Base-by-base conservation (phyloP, 2,113 vertebrate genomes). In the Cercocebus atys region DNA sequence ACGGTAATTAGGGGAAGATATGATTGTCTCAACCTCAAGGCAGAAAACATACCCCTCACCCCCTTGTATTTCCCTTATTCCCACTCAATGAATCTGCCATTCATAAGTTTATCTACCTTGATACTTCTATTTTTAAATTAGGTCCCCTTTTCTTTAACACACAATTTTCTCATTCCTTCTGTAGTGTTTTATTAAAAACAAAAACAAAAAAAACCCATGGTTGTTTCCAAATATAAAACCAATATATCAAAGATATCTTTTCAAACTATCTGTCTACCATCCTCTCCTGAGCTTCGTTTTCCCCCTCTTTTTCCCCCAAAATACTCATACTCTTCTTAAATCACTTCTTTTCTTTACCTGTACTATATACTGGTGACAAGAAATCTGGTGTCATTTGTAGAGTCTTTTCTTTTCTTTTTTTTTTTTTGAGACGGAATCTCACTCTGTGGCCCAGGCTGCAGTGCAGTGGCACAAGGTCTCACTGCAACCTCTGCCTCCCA, bases 191-290 rank as follows among this genome's bases (percentile, higher is more conserved):
- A 76, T 23, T 72, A 11, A 5, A 25, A 81, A 92, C 45, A 14
- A 35, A 18, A 57, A 25, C 55, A 90, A 40, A 14, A 1, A 64
- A 64, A 64, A 64, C 27, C 27, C 30, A 72, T 5, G 7, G 35
- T 43, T 95, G 38, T 57, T 94, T 66, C 82, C 80, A 97, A 93
- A 81, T 87, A 90, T 72, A 93, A 91, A 94, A 75, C 17, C 43
- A 18, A 80, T 43, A 18, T 23, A 40, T 57, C 73, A 79, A 93
- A 88, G 30, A 8, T 72, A 11, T 73, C 84, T 94, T 90, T 91
- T 92, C 59, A 96, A 95, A 91, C 82, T 84, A 3, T 86, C 90
- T 76, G 91, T 91, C 70, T 20, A 93, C 35, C 7, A 40, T 10
- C 6, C 32, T 11, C 45, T 55, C 57, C 25, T 89, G 43, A 14